Conservation (phyloP, 2,113 vertebrate genomes). For the Tursiops truncatus region DNA sequence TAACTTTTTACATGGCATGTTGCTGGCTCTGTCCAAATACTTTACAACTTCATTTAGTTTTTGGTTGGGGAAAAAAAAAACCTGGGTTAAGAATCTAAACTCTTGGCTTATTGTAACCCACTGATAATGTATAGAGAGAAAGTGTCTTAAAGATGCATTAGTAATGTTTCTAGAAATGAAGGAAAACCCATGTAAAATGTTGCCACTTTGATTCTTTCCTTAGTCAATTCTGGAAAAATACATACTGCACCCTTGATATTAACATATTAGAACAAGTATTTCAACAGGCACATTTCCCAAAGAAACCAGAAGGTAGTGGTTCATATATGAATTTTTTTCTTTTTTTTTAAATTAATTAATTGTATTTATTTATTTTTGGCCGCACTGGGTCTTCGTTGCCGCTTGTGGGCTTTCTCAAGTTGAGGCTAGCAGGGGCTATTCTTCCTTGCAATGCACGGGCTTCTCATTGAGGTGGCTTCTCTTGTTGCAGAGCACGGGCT, state of each 20-base stretch:
- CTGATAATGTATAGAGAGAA: background rate
- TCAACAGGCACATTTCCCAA: background rate
- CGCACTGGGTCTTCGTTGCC: too few species aligned
- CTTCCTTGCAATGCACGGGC: too few species aligned
- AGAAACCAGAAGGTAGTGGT: background rate
- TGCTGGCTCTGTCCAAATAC: background rate
- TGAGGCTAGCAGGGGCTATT: too few species aligned
- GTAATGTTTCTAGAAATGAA: conserved; percentile 2
- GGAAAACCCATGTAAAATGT: background rate
- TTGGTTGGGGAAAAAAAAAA: background rate
- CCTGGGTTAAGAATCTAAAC: background rate
- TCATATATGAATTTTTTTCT: background rate
- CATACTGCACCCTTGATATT: background rate
- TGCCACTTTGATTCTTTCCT: background rate
- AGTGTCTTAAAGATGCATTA: background rate
- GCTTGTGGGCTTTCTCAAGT: too few species aligned
- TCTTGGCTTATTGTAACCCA: background rate
- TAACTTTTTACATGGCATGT: background rate
- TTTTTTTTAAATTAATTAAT: background rate
- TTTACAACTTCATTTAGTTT: background rate
- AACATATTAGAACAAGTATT: background rate
- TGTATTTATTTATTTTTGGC: too few species aligned
- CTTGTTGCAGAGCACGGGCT: too few species aligned
- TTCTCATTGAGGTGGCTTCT: too few species aligned
- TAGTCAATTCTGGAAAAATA: background rate